A percentile compares a stretch with the other conserved stretches of the same genome.
Evolutionary conservation across 2,797 vertebrate species (phyloP).

Genomic region (Darevskia mixta): DNA sequence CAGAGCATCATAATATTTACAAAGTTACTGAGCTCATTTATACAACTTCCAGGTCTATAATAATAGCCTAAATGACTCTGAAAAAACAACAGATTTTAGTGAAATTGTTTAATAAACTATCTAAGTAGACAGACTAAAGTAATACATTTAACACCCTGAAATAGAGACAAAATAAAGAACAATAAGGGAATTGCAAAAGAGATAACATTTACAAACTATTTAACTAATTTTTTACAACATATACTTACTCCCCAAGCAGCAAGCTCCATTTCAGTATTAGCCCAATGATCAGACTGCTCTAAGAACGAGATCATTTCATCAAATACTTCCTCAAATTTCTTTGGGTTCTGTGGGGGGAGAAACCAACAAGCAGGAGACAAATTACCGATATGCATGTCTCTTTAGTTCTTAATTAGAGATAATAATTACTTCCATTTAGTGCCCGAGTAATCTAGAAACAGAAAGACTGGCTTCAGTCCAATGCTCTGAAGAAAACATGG

Average conservation of each 20-base stretch:
- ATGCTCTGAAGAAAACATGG: background rate
- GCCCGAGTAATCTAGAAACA: background rate
- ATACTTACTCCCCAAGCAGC: conserved; percentile 88
- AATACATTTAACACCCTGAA: conserved; percentile 4
- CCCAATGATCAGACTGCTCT: conserved; percentile 93
- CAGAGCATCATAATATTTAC: conserved; percentile 61
- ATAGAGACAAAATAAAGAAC: conserved; percentile 35
- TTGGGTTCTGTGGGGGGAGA: conserved; percentile 86
- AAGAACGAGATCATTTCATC: conserved; percentile 95
- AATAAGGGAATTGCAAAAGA: conserved; percentile 24
- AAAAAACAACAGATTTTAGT: background rate
- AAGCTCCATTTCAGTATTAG: conserved; percentile 91
- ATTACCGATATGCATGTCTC: conserved; percentile 30
- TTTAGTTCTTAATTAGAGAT: conserved; percentile 41
- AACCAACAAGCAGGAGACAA: conserved; percentile 13
- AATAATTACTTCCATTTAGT: background rate
- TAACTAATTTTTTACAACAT: conserved; percentile 41
- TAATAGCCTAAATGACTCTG: background rate
- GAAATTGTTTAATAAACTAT: conserved; percentile 6
- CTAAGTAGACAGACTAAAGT: conserved; percentile 1
- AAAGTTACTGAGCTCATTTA: conserved; percentile 54
- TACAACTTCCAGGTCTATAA: conserved; percentile 47
- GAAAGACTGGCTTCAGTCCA: conserved; percentile 6
- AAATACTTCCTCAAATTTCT: conserved; percentile 95
- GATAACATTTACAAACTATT: conserved; percentile 12